Conservation (phyloP, 2,888 invertebrate genomes). For the Itoplectis maculator region DNA sequence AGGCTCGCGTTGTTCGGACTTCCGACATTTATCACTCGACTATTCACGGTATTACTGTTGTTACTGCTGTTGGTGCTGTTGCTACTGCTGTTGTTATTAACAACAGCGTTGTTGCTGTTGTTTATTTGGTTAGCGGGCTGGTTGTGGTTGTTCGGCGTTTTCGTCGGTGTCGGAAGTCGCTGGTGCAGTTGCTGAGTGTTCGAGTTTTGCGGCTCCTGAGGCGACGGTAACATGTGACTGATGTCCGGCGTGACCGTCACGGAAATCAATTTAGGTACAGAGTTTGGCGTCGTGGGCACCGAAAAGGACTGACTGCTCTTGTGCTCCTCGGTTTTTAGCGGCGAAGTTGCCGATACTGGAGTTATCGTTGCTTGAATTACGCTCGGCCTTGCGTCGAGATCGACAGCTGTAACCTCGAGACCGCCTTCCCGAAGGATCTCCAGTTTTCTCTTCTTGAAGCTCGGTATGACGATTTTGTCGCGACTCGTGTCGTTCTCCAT, state of each 20-base stretch:
- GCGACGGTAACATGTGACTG: conserved; percentile 82
- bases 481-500: conserved; percentile 80
- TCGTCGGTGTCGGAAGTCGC: conserved; percentile 33
- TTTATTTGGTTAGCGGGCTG: conserved; percentile 44
- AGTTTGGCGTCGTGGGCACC: conserved; percentile 78
- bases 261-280: conserved; percentile 82
- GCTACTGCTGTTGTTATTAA: conserved; percentile 62
- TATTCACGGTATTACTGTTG: conserved; percentile 64
- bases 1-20: conserved; percentile 78
- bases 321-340: conserved; percentile 78
- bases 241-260: conserved; percentile 85
- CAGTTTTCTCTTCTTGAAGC: conserved; percentile 89
- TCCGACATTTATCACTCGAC: conserved; percentile 81
- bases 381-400: conserved; percentile 83
- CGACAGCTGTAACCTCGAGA: conserved; percentile 90
- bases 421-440: conserved; percentile 92
- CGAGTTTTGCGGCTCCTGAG: conserved; percentile 72
- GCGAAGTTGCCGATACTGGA: conserved; percentile 83
- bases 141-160: conserved; percentile 39
- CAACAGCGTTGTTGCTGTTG: conserved; percentile 67
- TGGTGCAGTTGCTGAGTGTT: conserved; percentile 63
- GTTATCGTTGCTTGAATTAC: conserved; percentile 85
- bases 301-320: conserved; percentile 67
- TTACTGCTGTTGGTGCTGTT: conserved; percentile 47
- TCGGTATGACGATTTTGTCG: conserved; percentile 83